Percentiles rank a stretch among this genome's conserved stretches.
Conservation (phyloP, 2,797 vertebrate species). For the Bovichtus variegatus region DNA sequence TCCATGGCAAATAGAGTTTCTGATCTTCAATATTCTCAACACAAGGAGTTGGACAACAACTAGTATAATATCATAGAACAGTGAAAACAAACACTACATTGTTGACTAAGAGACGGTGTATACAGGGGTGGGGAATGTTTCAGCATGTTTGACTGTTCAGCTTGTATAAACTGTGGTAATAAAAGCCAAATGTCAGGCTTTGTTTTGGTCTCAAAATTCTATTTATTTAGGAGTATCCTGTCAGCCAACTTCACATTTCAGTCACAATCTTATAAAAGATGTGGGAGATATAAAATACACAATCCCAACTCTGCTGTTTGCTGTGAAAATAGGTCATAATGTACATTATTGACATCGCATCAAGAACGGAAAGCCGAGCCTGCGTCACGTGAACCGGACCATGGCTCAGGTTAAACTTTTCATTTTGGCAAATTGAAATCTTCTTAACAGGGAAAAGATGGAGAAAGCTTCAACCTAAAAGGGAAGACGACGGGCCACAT, state of each 20-base stretch:
- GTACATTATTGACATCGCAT: neutral
- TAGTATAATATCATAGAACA: neutral
- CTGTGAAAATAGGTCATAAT: slow-evolving; percentile 13
- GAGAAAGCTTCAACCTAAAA: slow-evolving; percentile 61
- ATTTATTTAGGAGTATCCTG: slow-evolving; percentile 24
- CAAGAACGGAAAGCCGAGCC: slow-evolving; percentile 1
- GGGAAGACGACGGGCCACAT: slow-evolving; percentile 49
- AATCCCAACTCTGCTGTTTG: neutral
- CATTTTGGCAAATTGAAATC: slow-evolving; percentile 35
- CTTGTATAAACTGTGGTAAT: slow-evolving; percentile 43
- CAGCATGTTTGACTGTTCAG: slow-evolving; percentile 24
- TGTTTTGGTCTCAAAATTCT: slow-evolving; percentile 33
- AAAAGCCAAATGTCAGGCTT: slow-evolving; percentile 58
- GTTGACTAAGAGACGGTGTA: slow-evolving; percentile 16
- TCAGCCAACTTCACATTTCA: slow-evolving; percentile 32
- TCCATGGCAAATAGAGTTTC: neutral
- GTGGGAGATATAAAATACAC: neutral
- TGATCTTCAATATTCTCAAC: slow-evolving; percentile 10
- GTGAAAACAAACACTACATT: slow-evolving; percentile 37
- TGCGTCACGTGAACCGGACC: neutral
- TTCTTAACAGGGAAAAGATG: slow-evolving; percentile 17
- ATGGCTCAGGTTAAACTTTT: slow-evolving; percentile 29
- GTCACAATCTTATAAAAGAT: slow-evolving; percentile 16
- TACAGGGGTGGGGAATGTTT: slow-evolving; percentile 30
- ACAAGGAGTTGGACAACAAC: slow-evolving; percentile 3